These are phyloP conservation scores for Sphaerolaimus hirsutus DNA, from an alignment of 2,888 invertebrate genomes.

Conservation along the genomic window DNA sequence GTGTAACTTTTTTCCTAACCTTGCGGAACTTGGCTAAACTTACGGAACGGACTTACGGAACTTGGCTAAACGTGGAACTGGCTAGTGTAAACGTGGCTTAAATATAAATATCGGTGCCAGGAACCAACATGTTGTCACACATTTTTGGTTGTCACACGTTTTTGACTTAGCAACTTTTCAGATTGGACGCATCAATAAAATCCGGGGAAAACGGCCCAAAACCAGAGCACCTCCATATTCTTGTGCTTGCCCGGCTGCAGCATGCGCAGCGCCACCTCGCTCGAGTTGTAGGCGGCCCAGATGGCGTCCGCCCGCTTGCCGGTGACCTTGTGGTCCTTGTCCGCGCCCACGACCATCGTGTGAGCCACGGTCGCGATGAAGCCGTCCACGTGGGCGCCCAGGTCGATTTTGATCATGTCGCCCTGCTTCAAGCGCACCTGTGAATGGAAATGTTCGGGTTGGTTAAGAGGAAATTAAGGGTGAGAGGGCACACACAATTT, in stretches of 20 bases:
- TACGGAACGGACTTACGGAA: no score
- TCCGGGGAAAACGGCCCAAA: slow-evolving; percentile 15
- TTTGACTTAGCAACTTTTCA: no score
- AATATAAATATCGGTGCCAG: no score
- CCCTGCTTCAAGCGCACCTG: slow-evolving; percentile 49
- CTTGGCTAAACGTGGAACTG: no score
- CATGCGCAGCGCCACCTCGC: slow-evolving; percentile 63
- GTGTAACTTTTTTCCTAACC: no score
- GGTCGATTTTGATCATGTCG: slow-evolving; percentile 73
- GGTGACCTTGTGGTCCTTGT: slow-evolving; percentile 36
- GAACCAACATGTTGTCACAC: no score
- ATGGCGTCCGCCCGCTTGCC: slow-evolving; percentile 81
- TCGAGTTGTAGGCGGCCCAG: slow-evolving; percentile 75
- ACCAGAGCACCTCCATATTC: slow-evolving; percentile 19
- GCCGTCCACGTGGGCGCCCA: slow-evolving; percentile 94
- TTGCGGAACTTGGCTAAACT: no score
- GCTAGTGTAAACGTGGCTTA: no score
- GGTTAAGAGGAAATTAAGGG: no score
- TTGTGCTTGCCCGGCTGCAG: slow-evolving; percentile 48
- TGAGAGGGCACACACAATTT: no score
- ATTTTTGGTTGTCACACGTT: no score
- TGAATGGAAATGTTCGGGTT: no score
- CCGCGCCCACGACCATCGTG: slow-evolving; percentile 63
- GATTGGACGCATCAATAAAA: slow-evolving; percentile 40
- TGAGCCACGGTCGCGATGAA: slow-evolving; percentile 94